These are phyloP conservation scores for Amazona guildingii DNA, from an alignment of 2,113 vertebrate species.

Conservation along the genomic window DNA sequence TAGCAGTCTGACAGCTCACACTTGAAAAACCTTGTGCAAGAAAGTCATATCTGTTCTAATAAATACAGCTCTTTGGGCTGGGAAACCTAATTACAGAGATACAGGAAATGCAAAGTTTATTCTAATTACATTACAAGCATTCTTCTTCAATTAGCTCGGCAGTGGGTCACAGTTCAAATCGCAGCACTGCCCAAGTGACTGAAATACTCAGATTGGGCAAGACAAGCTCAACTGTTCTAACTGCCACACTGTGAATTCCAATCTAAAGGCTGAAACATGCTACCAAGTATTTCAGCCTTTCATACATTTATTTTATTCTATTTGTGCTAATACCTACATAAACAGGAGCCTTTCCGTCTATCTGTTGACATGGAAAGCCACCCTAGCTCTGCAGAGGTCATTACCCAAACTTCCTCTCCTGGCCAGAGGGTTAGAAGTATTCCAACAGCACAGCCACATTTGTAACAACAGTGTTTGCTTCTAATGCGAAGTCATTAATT, in stretches of 20 bases:
- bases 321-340: neutral
- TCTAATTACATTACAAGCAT: neutral
- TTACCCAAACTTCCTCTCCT: neutral
- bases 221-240: neutral
- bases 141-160: neutral
- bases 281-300: neutral
- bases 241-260: neutral
- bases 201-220: neutral
- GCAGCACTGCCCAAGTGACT: neutral
- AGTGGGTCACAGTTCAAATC: neutral
- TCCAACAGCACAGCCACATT: neutral
- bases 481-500: neutral
- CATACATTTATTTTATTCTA: neutral
- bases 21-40: neutral
- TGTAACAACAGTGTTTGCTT: neutral
- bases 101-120: constrained; percentile 33
- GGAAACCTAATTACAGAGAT: neutral
- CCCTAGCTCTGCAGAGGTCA: neutral
- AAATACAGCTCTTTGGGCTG: neutral
- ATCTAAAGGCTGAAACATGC: neutral
- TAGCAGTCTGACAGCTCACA: neutral
- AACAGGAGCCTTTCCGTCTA: neutral
- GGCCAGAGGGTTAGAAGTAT: neutral
- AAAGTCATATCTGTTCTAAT: neutral
- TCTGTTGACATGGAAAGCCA: neutral